Evolutionary conservation across 1,140 invertebrate species (phyloP).

Genomic region (Hirudo medicinalis): DNA sequence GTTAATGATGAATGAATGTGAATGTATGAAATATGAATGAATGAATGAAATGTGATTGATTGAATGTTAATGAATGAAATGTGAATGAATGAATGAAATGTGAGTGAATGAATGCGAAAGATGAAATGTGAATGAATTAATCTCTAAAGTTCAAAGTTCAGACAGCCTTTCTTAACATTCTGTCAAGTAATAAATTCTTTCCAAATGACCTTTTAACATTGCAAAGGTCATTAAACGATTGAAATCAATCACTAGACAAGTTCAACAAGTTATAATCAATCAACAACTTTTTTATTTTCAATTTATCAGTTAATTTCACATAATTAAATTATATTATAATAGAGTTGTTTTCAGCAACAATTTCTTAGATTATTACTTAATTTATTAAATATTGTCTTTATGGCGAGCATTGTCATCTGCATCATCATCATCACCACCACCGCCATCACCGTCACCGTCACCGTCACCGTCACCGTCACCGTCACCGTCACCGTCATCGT

Average conservation of each 20-base stretch:
- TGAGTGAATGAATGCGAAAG: background rate
- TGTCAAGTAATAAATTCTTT: background rate
- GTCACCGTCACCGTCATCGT: no score
- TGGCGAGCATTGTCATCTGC: no score
- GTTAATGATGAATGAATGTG: background rate
- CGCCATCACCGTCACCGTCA: no score
- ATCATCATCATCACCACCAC: no score
- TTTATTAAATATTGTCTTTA: no score
- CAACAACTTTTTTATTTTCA: background rate
- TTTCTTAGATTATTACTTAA: no score
- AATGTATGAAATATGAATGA: background rate
- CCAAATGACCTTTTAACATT: background rate
- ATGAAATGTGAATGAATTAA: no score
- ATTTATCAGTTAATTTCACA: background rate
- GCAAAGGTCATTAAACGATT: background rate
- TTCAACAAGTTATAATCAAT: no score
- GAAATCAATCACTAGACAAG: background rate
- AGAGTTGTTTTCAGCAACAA: no score
- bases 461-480: no score
- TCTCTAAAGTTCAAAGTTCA: background rate
- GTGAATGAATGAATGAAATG: background rate
- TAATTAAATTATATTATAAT: background rate
- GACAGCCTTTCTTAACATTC: background rate
- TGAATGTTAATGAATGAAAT: background rate
- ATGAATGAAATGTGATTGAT: background rate